Evolutionary conservation across 2,113 vertebrate genomes (phyloP).

Genomic region (Tapirus terrestris): DNA sequence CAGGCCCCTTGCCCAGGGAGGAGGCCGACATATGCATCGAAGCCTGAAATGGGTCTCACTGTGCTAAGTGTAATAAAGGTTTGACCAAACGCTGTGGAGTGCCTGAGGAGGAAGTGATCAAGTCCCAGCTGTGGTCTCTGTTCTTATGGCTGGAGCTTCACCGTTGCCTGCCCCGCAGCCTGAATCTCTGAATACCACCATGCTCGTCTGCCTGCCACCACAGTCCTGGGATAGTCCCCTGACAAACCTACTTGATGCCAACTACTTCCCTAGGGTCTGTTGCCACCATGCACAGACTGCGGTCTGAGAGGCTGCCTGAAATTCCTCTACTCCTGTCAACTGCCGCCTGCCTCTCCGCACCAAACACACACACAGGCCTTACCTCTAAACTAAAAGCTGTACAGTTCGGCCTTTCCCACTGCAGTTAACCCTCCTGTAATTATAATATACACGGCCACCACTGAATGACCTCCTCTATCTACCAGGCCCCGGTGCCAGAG

Average conservation of each 20-base stretch:
- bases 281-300: neutral
- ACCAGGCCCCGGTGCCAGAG: neutral
- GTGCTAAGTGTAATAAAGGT: neutral
- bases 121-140: neutral
- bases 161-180: neutral
- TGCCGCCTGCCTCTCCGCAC: fast-evolving
- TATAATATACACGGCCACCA: neutral
- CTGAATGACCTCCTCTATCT: neutral
- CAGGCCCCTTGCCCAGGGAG: neutral
- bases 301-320: neutral
- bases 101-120: neutral
- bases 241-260: neutral
- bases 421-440: neutral
- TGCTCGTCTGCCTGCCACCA: neutral
- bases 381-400: no score
- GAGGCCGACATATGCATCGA: neutral
- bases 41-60: neutral
- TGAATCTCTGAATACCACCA: neutral
- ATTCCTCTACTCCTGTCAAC: neutral
- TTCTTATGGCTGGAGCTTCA: neutral
- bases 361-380: neutral
- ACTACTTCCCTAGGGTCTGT: neutral
- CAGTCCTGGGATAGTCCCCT: neutral
- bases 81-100: neutral
- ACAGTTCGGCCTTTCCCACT: neutral